Base-by-base conservation (phyloP, 2,888 invertebrate species). In the Psylliodes chrysocephalus region DNA sequence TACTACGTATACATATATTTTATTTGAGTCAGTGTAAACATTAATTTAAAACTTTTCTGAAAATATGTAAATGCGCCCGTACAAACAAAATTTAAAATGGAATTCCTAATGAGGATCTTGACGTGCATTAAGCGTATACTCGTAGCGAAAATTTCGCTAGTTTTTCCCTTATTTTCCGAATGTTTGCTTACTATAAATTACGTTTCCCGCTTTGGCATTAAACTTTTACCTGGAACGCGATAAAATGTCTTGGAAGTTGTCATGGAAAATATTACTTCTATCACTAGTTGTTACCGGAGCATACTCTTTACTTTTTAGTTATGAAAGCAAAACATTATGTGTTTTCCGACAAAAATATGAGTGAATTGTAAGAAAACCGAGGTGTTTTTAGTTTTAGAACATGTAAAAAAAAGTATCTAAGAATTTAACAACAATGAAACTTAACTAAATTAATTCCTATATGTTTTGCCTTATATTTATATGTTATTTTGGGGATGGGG, bases 71-170 rank as follows among this genome's bases (percentile, higher is more conserved):
- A 52, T 52, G 28, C 10, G 35, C 5, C n/a, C 52, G 19, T n/a
- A 35, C 35, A 52, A 52, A 52, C 52, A 52, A 52, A n/a, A 52
- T 52, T 52, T 22, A 52, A 52, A 52, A 52, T 35, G 52, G 52
- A 52, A 52, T 52, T 19, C 52, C 35, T 52, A 52, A 52, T 52
- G 52, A 52, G 52, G 19, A 35, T 35, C 35, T 52, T 17, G 35
- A 52, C 52, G 19, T 35, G 52, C 33, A 52, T 52, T 52, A 33
- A 52, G n/a, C 52, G 12, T 28, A 18, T 19, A 52, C 52, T 52
- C n/a, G n/a, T 47, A 5, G 7, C 7, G 25, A 47, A 7, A 44
- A 10, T 19, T 44, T 30, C 18, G 6, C 52, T 18, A 52, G 35
- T 25, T 38, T 17, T 51, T 17, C 17, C 18, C 30, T 8, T 51